Evolutionary conservation across 2,113 vertebrate species (phyloP).

Genomic region (Anthoscopus minutus): DNA sequence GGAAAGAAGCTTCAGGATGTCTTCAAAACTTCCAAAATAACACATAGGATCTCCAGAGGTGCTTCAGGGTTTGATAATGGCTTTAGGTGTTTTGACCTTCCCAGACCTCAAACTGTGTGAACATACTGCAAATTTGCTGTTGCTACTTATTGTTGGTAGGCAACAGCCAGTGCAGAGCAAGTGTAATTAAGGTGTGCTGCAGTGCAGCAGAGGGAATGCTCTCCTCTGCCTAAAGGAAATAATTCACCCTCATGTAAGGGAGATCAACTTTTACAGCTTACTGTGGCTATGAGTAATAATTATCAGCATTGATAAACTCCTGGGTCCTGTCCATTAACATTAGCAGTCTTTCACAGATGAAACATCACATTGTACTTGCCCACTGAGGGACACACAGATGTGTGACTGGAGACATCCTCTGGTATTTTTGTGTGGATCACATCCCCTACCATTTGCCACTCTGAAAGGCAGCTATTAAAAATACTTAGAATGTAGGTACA

Average conservation of each 20-base stretch:
- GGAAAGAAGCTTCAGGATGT: not conserved
- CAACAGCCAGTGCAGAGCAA: not conserved
- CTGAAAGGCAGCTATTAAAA: not conserved
- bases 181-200: not conserved
- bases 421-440: not conserved
- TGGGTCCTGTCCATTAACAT: not conserved
- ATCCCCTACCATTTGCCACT: not conserved
- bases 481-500: not conserved
- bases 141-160: not conserved
- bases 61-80: not conserved
- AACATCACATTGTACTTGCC: not conserved
- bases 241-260: not conserved
- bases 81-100: conserved; percentile 6
- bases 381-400: not conserved
- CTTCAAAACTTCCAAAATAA: not conserved
- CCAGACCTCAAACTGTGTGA: not conserved
- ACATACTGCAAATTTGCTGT: not conserved
- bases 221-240: not conserved
- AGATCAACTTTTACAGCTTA: not conserved
- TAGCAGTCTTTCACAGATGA: not conserved
- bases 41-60: not conserved
- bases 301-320: not conserved
- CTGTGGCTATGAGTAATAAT: not conserved
- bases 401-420: not conserved
- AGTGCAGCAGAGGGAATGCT: not conserved